Base-by-base conservation (phyloP, 2,888 invertebrate species). In the Erannis defoliaria region DNA sequence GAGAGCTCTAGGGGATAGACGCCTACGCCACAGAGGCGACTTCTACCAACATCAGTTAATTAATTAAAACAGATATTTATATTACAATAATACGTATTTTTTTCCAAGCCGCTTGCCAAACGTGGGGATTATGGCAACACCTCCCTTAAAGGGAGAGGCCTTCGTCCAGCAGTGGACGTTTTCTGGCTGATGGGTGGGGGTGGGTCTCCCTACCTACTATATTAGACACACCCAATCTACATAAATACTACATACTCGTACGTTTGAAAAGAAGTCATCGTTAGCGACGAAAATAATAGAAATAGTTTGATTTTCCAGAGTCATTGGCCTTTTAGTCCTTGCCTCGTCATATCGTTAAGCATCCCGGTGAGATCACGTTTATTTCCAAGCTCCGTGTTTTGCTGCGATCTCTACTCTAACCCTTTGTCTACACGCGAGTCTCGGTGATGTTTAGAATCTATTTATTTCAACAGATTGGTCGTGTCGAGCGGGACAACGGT, bases 321-420 rank as follows among this genome's bases (percentile, higher is more conserved):
- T 85, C 87, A 78, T 82, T 83, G 82, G 73, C 81, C 84, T 84
- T 77, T 74, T 75, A 73, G 72, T 81, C 76, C 75, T 82, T 75
- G 76, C 77, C 75, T 78, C 77, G 74, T 80, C 72, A 78, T 81
- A 84, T 84, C 84, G 81, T 84, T 67, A 72, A 71, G 80, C 78
- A 88, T 89, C 85, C 88, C 84, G 81, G 78, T 86, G 85, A 84
- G 83, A 86, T 88, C 84, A 85, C 82, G 81, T 86, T 84, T 88
- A 84, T 86, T 86, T 82, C 78, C 73, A 78, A 76, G 77, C 77
- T 71, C 61, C 60, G 67, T 67, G 69, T 75, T 76, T 78, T 71
- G 75, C 73, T 68, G 68, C 66, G 64, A 67, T 70, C 68, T 66
- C 72, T 72, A 73, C 69, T 72, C 73, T 67, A 71, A 76, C 73